A percentile compares a stretch with the other conserved stretches of the same genome.
Evolutionary conservation across 2,888 invertebrate genomes (phyloP).

Genomic region (Girardia tigrina): DNA sequence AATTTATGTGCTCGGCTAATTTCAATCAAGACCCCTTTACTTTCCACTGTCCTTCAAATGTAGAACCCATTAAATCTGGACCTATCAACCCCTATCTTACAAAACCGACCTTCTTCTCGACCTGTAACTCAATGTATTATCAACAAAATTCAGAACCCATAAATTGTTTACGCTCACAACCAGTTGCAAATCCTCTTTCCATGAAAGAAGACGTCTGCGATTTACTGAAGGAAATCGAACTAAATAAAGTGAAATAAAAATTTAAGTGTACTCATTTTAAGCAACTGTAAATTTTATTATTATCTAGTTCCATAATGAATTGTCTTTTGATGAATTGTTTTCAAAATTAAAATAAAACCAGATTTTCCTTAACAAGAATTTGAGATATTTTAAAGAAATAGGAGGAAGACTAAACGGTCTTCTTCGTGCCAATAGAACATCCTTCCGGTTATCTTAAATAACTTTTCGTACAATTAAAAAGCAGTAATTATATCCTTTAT

Average conservation of each 20-base stretch:
- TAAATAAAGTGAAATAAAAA: not conserved
- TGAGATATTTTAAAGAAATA: too few species aligned
- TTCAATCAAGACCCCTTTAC: not conserved
- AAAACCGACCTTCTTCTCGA: not conserved
- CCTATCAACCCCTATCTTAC: not conserved
- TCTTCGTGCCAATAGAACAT: too few species aligned
- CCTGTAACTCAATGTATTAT: not conserved
- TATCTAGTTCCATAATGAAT: too few species aligned
- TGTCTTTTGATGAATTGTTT: too few species aligned
- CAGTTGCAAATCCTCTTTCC: not conserved
- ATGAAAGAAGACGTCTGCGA: conserved; percentile 8
- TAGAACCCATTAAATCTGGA: not conserved
- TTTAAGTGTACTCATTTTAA: too few species aligned
- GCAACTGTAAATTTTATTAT: too few species aligned
- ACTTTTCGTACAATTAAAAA: too few species aligned
- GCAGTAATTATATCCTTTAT: too few species aligned
- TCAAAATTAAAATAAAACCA: too few species aligned
- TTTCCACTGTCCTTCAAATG: not conserved
- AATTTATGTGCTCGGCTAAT: not conserved
- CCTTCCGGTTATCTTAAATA: too few species aligned
- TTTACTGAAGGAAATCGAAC: conserved; percentile 5
- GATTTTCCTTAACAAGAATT: too few species aligned
- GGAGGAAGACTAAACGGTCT: too few species aligned
- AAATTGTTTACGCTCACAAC: not conserved
- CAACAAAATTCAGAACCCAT: not conserved